A percentile compares a stretch with the other conserved stretches of the same genome.
phyloP scores from a whole-genome alignment of 1,140 invertebrate species.

The Drosophila pectinifera region DNA sequence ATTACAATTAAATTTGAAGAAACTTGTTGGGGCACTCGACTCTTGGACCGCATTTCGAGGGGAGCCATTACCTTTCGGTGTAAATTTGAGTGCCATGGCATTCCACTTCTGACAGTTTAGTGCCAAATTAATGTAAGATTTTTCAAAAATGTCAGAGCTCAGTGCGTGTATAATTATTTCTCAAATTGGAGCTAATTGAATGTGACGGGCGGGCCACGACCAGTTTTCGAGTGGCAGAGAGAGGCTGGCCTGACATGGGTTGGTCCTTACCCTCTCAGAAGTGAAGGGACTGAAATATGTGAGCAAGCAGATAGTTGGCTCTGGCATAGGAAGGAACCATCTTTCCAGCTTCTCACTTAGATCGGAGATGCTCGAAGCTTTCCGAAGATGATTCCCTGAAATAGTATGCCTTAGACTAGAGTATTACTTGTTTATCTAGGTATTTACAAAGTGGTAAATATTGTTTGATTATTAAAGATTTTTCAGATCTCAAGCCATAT shows the following conservation, averaged over 20 bases:
- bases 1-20: constrained; percentile 77
- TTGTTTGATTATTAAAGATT: background rate
- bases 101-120: constrained; percentile 64
- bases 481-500: background rate
- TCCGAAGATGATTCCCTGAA: background rate
- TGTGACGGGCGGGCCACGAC: constrained; percentile 39
- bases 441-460: background rate
- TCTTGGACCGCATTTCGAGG: constrained; percentile 48
- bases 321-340: background rate
- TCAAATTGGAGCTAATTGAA: constrained; percentile 68
- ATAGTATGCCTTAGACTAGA: no score
- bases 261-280: constrained; percentile 8
- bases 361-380: background rate
- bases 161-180: constrained; percentile 69
- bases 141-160: constrained; percentile 63
- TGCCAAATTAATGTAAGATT: constrained; percentile 79
- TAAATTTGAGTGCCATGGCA: constrained; percentile 41
- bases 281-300: background rate
- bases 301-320: background rate
- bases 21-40: constrained; percentile 53
- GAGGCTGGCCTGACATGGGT: constrained; percentile 28
- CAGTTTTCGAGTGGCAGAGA: constrained; percentile 25
- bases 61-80: constrained; percentile 50
- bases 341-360: background rate
- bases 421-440: background rate